phyloP scores from a whole-genome alignment of 2,797 vertebrate species.

The Pangasius larnaudii region DNA sequence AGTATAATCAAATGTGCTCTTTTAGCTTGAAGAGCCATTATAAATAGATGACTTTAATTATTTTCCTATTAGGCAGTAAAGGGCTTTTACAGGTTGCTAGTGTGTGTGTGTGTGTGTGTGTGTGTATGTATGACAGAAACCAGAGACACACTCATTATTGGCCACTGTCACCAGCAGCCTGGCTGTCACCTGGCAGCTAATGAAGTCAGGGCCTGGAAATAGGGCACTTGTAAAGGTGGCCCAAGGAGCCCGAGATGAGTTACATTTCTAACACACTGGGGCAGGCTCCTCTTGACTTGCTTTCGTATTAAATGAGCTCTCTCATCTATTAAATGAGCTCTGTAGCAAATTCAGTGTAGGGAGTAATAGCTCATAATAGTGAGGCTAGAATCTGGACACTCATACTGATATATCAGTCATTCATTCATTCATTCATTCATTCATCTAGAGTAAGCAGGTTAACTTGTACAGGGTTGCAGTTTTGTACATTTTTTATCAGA shows the following conservation, averaged over 20 bases:
- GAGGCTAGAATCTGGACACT: background rate
- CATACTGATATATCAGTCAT: background rate
- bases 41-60: slow-evolving; percentile 52
- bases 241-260: slow-evolving; percentile 25
- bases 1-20: slow-evolving; percentile 44
- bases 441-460: background rate
- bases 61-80: slow-evolving; percentile 40
- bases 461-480: background rate
- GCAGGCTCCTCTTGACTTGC: slow-evolving; percentile 6
- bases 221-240: slow-evolving; percentile 40
- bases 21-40: slow-evolving; percentile 41
- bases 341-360: background rate
- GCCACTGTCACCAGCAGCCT: slow-evolving; percentile 57
- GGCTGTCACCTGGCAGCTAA: slow-evolving; percentile 55
- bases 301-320: slow-evolving; percentile 33
- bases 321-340: background rate
- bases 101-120: slow-evolving; percentile 40
- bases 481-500: background rate
- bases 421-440: background rate
- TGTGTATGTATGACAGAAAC: slow-evolving; percentile 53
- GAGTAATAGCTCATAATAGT: background rate
- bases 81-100: slow-evolving; percentile 38
- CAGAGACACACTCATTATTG: slow-evolving; percentile 59
- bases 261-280: slow-evolving; percentile 13
- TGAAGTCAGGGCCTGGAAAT: slow-evolving; percentile 51